phyloP scores from a whole-genome alignment of 2,113 vertebrate genomes.

The Stigmatopora argus region DNA sequence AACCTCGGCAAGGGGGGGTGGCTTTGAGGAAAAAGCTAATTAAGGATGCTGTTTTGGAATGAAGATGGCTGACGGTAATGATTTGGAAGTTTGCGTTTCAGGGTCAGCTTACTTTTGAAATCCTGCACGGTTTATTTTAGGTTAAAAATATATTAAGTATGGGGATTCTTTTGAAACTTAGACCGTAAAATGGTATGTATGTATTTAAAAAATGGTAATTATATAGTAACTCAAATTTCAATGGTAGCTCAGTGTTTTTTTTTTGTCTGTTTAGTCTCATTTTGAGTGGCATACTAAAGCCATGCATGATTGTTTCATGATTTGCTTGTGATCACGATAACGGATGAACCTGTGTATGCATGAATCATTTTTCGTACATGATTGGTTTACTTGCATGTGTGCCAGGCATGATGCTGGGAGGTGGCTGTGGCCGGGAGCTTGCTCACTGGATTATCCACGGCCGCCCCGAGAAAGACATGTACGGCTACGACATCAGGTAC shows the following conservation, averaged over 20 bases:
- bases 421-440: conserved; percentile 88
- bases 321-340: no score
- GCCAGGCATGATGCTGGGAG: conserved; percentile 96
- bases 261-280: no score
- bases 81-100: conserved; percentile 14
- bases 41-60: conserved; percentile 30
- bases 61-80: conserved; percentile 16
- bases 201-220: no score
- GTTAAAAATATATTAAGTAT: no score
- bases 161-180: no score
- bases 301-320: no score
- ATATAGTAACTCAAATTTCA: no score
- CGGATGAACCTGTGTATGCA: no score
- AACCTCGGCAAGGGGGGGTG: conserved; percentile 10
- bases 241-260: no score
- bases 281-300: no score
- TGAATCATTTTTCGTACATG: no score
- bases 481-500: conserved; percentile 90
- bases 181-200: no score
- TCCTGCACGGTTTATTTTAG: not conserved
- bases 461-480: conserved; percentile 94
- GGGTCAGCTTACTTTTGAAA: conserved; percentile 1
- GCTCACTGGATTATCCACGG: conserved; percentile 90
- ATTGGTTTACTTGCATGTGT: conserved; percentile 5
- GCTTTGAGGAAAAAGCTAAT: conserved; percentile 37